Percentiles rank a stretch among this genome's conserved stretches.
These are phyloP conservation scores for Numenius arquata DNA, from an alignment of 2,113 vertebrate species.

Conservation along the genomic window DNA sequence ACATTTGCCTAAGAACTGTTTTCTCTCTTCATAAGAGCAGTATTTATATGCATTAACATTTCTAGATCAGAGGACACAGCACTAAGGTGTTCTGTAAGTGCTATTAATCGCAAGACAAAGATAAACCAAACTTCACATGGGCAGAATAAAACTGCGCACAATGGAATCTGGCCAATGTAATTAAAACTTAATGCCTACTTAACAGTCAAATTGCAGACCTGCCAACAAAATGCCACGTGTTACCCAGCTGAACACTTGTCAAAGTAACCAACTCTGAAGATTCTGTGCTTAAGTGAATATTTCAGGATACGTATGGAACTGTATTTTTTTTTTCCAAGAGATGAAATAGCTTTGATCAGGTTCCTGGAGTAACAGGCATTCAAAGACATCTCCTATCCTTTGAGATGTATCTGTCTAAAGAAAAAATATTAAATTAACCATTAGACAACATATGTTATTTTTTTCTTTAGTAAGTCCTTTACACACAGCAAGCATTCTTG, in stretches of 20 bases:
- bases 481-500: neutral
- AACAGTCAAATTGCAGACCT: conserved; percentile 8
- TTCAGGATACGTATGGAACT: neutral
- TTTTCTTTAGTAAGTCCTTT: neutral
- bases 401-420: neutral
- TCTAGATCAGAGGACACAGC: neutral
- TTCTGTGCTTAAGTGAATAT: neutral
- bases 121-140: neutral
- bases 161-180: conserved; percentile 12
- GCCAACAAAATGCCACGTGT: conserved; percentile 42
- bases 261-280: neutral
- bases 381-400: neutral
- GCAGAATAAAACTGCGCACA: neutral
- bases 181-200: conserved; percentile 42
- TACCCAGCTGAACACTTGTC: neutral
- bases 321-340: neutral
- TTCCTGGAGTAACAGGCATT: neutral
- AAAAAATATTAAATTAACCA: neutral
- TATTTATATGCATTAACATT: neutral
- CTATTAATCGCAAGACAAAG: neutral
- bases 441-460: neutral
- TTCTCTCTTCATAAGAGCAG: neutral
- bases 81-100: neutral
- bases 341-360: neutral
- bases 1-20: neutral